Evolutionary conservation across 2,797 vertebrate genomes (phyloP), one percentile per base, ranked within the genome.

Genomic region (Dipus sagitta): DNA sequence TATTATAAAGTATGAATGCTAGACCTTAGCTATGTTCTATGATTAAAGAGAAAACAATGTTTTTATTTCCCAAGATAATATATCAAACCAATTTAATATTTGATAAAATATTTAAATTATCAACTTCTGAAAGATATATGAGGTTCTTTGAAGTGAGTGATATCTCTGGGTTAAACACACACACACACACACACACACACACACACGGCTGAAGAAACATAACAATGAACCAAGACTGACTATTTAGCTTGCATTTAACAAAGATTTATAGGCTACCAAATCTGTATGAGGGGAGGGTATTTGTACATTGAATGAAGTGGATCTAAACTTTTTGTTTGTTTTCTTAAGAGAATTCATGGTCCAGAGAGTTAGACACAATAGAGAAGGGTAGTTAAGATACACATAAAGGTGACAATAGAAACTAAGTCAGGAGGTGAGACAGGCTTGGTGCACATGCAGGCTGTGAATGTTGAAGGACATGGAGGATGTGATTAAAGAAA

Each of bases 1-100:
- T 78, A n/a, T 26, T 77, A 28, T 67, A 91, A 77, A 89, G 81
- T 83, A 87, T 23, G 24, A 89, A 67, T 32, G 4, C 28, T 84
- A 85, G 21, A 26, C 12, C 34, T 92, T 77, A 34, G 3, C 64
- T 86, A 78, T 15, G 70, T 24, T 74, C 5, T 17, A 71, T 85
- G 20, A n/a, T 65, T 83, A 78, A 87, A 92, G 64, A 81, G 32
- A 90, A 90, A 81, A 26, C 68, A 89, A 23, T 79, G 21, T 20
- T 78, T 28, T 82, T 24, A 78, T 80, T 91, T 79, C 9, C 32
- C 21, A 90, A 76, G 20, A 78, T 6, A 54, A 13, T 52, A 54
- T 86, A 68, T 74, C 3, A 78, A 65, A 89, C 65, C 71, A 79
- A 11, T 79, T 64, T 88, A 75, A 86, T 13, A 47, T 81, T 4